Base-by-base conservation (phyloP, 2,797 vertebrate species). In the Neostethus bicornis region DNA sequence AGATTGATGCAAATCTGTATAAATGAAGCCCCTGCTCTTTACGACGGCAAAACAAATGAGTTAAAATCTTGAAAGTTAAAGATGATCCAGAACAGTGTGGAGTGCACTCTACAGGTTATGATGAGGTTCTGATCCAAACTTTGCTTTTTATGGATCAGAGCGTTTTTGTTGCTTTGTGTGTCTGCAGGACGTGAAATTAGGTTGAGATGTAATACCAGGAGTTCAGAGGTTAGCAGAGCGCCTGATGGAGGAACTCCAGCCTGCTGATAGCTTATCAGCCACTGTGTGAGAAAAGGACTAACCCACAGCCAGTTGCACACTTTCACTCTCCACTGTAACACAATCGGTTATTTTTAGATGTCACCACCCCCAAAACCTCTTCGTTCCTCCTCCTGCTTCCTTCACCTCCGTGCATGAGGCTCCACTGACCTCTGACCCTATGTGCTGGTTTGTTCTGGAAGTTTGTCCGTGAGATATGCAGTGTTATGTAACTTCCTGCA, bases 161-260 rank as follows among this genome's bases (percentile, higher is more conserved):
- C n/a, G n/a, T n/a, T n/a, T 10, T 23, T 43, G 20, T 8, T 8
- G 17, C 34, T n/a, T 17, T 10, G 6, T 34, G 5, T 60, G 42
- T 14, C 24, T 12, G 16, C 32, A 34, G 20, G 26, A 51, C 4
- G 0, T 25, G 44, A 45, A 73, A 59, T 11, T 5, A 14, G 54
- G 51, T 47, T 61, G 43, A 21, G 51, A 49, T 45, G 73, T 86
- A 80, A 63, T 77, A 83, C 79, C 80, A 81, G 53, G 1, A 49
- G 65, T 68, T 70, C 77, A 67, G 17, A 66, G 81, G 58, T 84
- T n/a, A n/a, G n/a, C n/a, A n/a, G n/a, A n/a, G n/a, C n/a, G n/a
- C n/a, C n/a, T n/a, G n/a, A n/a, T n/a, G n/a, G n/a, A n/a, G n/a
- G n/a, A n/a, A n/a, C n/a, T n/a, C n/a, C n/a, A n/a, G n/a, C n/a